A percentile compares a stretch with the other conserved stretches of the same genome.
Evolutionary conservation across 2,888 invertebrate genomes (phyloP).

Genomic region (Dicranocentrus wangi): DNA sequence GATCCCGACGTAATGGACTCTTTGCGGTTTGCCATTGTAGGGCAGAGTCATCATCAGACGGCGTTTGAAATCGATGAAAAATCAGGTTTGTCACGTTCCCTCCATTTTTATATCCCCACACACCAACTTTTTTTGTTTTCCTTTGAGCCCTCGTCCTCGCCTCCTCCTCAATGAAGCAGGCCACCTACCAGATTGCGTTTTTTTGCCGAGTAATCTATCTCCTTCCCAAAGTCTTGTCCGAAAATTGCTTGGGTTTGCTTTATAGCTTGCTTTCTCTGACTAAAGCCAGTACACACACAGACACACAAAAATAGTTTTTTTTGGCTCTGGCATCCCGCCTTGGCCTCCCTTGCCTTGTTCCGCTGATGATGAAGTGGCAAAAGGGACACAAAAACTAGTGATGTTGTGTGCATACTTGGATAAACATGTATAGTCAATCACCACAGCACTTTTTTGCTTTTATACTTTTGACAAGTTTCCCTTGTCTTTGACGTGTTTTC

Average conservation of each 20-base stretch:
- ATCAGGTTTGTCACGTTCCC: slow-evolving; percentile 77
- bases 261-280: background rate
- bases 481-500: background rate
- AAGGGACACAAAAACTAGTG: background rate
- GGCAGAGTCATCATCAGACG: slow-evolving; percentile 86
- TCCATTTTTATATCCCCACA: slow-evolving; percentile 6
- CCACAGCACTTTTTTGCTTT: background rate
- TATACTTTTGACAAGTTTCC: background rate
- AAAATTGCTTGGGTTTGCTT: slow-evolving; percentile 46
- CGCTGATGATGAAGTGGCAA: background rate
- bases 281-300: slow-evolving; percentile 34
- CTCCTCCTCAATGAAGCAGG: no score
- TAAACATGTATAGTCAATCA: background rate
- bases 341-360: background rate
- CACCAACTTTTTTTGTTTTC: slow-evolving; percentile 13
- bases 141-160: slow-evolving; percentile 12
- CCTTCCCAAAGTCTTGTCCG: slow-evolving; percentile 13
- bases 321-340: background rate
- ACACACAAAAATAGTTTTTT: slow-evolving; percentile 9
- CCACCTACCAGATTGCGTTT: no score
- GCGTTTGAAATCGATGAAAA: slow-evolving; percentile 84
- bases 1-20: slow-evolving; percentile 89
- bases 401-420: background rate
- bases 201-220: slow-evolving; percentile 39
- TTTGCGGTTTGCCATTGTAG: slow-evolving; percentile 86